These are phyloP conservation scores for Scomber colias DNA, from an alignment of 2,113 vertebrate genomes.

Conservation along the genomic window DNA sequence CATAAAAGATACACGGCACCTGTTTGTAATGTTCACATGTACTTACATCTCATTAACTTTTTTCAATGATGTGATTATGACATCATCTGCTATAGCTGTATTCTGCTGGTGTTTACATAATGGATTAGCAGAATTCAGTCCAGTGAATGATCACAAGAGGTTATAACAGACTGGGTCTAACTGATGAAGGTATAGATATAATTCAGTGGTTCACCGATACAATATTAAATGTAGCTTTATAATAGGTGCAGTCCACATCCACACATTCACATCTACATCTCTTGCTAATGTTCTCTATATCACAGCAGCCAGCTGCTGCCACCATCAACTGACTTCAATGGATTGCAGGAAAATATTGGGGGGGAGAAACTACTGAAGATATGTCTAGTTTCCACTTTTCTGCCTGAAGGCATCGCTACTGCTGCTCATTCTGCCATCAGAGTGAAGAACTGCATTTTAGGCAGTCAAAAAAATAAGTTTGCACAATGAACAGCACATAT, in stretches of 20 bases:
- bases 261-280: not conserved
- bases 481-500: slow-evolving; percentile 31
- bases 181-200: not conserved
- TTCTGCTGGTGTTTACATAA: not conserved
- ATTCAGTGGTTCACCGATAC: not conserved
- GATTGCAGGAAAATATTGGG: not conserved
- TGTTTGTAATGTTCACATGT: not conserved
- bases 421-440: slow-evolving; percentile 11
- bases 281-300: slow-evolving; percentile 4
- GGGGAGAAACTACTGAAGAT: slow-evolving; percentile 19
- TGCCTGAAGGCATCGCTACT: slow-evolving; percentile 41
- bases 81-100: not conserved
- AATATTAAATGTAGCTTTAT: not conserved
- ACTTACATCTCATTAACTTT: not conserved
- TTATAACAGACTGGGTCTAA: not conserved
- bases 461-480: slow-evolving; percentile 33
- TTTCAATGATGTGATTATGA: not conserved
- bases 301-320: slow-evolving; percentile 39
- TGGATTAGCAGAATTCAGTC: not conserved
- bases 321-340: slow-evolving; percentile 37
- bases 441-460: not conserved
- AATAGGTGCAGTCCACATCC: not conserved
- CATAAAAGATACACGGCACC: not conserved
- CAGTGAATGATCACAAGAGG: slow-evolving; percentile 2
- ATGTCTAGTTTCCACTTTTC: slow-evolving; percentile 26